Conservation (phyloP, 2,113 vertebrate genomes). For the Oncorhynchus nerka region DNA sequence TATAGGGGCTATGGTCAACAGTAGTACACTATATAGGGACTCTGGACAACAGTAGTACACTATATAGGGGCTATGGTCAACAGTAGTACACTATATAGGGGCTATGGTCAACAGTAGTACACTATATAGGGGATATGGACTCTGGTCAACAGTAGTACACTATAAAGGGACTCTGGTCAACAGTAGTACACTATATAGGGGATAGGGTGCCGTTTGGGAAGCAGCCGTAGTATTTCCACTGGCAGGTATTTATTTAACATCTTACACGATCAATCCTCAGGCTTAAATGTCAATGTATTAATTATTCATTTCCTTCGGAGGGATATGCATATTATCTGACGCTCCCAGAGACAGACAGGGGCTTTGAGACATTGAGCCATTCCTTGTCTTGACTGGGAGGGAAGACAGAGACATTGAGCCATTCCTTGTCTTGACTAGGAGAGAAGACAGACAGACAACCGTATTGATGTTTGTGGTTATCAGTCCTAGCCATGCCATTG, state of each 20-base stretch:
- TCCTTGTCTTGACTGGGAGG: conserved; percentile 44
- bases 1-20: too few species aligned
- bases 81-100: too few species aligned
- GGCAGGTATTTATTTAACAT: conserved; percentile 52
- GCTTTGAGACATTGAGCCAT: conserved; percentile 5
- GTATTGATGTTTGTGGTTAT: conserved; percentile 55
- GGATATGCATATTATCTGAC: conserved; percentile 44
- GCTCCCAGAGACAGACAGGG: conserved; percentile 28
- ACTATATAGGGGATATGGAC: too few species aligned
- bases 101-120: too few species aligned
- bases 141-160: too few species aligned
- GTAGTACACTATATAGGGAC: too few species aligned
- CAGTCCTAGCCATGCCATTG: conserved; percentile 30
- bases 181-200: too few species aligned
- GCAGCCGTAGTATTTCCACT: conserved; percentile 41
- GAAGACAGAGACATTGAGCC: conserved; percentile 4
- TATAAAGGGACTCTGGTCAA: too few species aligned
- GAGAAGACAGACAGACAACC: conserved; percentile 14
- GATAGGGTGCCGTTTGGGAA: too few species aligned
- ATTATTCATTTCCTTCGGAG: conserved; percentile 60
- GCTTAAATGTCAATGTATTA: conserved; percentile 73
- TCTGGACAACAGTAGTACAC: too few species aligned
- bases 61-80: too few species aligned
- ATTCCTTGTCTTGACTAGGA: conserved; percentile 46
- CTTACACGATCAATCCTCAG: conserved; percentile 64